Evolutionary conservation across 2,113 vertebrate species (phyloP).

Genomic region (Elephas maximus): DNA sequence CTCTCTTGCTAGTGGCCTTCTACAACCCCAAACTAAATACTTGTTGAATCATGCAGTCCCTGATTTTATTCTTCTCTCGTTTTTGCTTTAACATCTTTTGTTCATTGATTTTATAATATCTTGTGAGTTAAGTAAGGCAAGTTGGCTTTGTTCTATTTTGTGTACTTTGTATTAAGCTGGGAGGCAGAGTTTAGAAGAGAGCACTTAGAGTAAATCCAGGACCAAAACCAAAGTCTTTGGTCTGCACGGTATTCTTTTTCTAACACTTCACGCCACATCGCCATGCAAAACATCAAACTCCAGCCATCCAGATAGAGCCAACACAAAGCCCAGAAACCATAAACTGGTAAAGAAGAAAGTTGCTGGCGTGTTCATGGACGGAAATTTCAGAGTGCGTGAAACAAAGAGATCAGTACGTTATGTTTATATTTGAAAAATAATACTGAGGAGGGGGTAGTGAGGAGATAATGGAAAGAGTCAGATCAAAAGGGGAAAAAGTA

Average conservation of each 20-base stretch:
- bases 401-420: neutral
- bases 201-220: neutral
- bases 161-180: neutral
- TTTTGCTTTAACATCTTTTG: neutral
- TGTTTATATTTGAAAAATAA: neutral
- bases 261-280: neutral
- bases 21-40: neutral
- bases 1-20: neutral
- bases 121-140: neutral
- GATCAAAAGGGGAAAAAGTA: neutral
- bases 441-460: neutral
- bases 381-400: too few species aligned
- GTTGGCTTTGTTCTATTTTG: accelerated
- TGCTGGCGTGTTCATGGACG: neutral
- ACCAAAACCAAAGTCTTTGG: neutral
- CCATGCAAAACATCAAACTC: too few species aligned
- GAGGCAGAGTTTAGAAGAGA: neutral
- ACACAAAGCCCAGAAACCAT: neutral
- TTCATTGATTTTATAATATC: neutral
- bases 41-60: neutral
- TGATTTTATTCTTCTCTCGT: neutral
- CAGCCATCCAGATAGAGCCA: neutral
- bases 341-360: neutral
- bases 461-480: neutral
- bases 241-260: too few species aligned